These are phyloP conservation scores for Gnathonemus longibarbis DNA, from an alignment of 2,113 vertebrate genomes.

Conservation along the genomic window DNA sequence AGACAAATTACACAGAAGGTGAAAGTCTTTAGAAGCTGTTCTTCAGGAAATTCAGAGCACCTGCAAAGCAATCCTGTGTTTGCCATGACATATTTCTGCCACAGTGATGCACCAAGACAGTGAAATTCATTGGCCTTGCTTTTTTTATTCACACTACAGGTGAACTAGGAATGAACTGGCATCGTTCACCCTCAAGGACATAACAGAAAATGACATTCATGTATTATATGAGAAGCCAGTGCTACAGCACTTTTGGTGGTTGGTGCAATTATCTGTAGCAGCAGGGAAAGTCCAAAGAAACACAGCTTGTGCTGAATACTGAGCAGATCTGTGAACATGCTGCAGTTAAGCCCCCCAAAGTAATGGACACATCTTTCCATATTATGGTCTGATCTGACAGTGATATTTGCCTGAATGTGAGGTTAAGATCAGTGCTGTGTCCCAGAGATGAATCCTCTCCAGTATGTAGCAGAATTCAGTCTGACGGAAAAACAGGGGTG, in stretches of 20 bases:
- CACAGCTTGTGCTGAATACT: not conserved
- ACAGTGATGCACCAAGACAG: not conserved
- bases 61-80: not conserved
- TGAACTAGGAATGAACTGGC: slow-evolving; percentile 10
- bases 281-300: not conserved
- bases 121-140: slow-evolving; percentile 6
- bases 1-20: not conserved
- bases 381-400: not conserved
- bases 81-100: not conserved
- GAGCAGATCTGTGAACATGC: not conserved
- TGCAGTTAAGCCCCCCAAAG: not conserved
- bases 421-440: not conserved
- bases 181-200: slow-evolving; percentile 12
- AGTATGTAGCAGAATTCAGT: not conserved
- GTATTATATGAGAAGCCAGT: slow-evolving; percentile 2
- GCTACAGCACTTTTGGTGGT: not conserved
- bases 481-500: not conserved
- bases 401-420: not conserved
- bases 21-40: not conserved
- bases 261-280: slow-evolving; percentile 1
- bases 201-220: slow-evolving; percentile 7
- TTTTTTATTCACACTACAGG: slow-evolving; percentile 1
- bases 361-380: not conserved
- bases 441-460: not conserved
- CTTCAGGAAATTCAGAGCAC: not conserved